Base-by-base conservation (phyloP, 2,113 vertebrate genomes). In the Osmerus mordax region DNA sequence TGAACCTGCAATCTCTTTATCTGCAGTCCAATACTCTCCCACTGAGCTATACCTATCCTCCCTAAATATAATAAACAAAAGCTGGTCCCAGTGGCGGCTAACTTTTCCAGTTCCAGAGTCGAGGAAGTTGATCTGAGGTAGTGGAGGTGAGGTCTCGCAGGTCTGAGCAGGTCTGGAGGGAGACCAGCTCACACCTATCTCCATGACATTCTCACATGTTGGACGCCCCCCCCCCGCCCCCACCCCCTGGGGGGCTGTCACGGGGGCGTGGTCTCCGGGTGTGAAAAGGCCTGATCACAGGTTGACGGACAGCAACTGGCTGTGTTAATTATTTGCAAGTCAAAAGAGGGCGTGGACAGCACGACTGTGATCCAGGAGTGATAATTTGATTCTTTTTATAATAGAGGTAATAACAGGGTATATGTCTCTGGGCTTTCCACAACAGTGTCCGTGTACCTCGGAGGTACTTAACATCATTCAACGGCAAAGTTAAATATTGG, bases 151-250 rank as follows among this genome's bases (percentile, higher is more conserved):
- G 21, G 60, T 41, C 64, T 47, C 19, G 8, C 64, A 51, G n/a
- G 32, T 25, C 55, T 58, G 36, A 29, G 7, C 25, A 47, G 11
- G 28, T 11, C 16, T 16, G 15, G 11, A 16, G 60, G 15, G 18
- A 60, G 53, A 58, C 72, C 73, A 53, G 58, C 11, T 23, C 64
- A 65, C 64, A 65, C 53, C 3, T n/a, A 88, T 88, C 84, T 84
- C 72, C 70, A 80, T 79, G 84, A 85, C 74, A 77, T 85, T 90
- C 69, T 86, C 88, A 89, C 83, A 71, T 87, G 67, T 77, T 87
- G 79, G 84, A 83, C 56, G 71, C 18, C 72, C 61, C 58, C 75
- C 72, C 76, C 79, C 72, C 61, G n/a, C n/a, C n/a, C n/a, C n/a
- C n/a, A n/a, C 58, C 75, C 72, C 75, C 81, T 66, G 18, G 67